Conservation (phyloP, 2,888 invertebrate species). For the Leptinotarsa rubiginosa region DNA sequence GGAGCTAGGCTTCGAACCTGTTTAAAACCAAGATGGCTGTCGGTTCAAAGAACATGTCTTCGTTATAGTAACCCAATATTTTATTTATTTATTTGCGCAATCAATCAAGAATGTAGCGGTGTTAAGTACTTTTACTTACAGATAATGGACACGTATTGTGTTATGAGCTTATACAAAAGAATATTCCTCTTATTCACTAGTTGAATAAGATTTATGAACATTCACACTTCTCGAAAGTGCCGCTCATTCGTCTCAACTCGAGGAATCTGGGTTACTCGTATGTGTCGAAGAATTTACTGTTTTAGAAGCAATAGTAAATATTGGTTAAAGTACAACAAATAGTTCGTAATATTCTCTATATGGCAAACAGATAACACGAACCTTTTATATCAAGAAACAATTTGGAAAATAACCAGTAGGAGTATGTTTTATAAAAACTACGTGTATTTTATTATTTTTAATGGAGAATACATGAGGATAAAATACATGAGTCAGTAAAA, state of each 20-base stretch:
- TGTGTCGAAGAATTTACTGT: constrained; percentile 4
- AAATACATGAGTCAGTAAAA: no score
- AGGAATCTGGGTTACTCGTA: constrained; percentile 5
- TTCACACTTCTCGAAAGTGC: constrained; percentile 5
- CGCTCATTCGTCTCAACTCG: neutral
- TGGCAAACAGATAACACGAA: neutral
- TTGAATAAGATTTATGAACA: constrained; percentile 8
- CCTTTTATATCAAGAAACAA: neutral
- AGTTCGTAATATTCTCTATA: neutral
- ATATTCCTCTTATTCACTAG: neutral
- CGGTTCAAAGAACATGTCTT: no score
- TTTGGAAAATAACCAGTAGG: no score
- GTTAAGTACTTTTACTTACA: neutral
- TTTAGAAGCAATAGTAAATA: neutral
- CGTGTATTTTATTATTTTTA: no score
- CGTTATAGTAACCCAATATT: neutral
- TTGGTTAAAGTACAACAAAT: neutral
- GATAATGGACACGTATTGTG: neutral
- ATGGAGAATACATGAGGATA: no score
- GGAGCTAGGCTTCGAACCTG: no score
- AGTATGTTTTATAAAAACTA: no score
- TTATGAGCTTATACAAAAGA: neutral
- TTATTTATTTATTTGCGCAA: neutral
- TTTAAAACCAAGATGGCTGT: no score
- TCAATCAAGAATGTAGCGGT: neutral